Conservation (phyloP, 2,888 invertebrate species). For the Polymixis lichenea region DNA sequence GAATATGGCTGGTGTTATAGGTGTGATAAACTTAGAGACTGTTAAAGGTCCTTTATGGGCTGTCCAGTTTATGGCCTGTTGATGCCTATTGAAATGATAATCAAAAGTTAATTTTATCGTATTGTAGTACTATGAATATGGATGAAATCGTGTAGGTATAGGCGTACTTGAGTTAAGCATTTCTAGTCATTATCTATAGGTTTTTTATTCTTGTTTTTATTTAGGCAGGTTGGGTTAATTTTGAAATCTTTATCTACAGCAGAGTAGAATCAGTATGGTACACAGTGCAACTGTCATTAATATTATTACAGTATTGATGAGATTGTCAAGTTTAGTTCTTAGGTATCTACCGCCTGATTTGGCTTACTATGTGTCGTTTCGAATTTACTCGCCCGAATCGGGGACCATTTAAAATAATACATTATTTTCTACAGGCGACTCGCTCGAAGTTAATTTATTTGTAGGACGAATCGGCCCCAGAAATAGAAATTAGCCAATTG, state of each 20-base stretch:
- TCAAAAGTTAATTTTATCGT: not conserved
- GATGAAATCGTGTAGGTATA: not conserved
- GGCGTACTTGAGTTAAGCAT: not conserved
- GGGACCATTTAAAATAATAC: too few relatives aligned
- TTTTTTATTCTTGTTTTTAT: not conserved
- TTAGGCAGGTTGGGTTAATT: not conserved
- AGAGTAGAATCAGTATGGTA: not conserved
- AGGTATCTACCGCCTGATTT: too few relatives aligned
- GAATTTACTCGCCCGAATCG: too few relatives aligned
- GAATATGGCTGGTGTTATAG: slow-evolving; percentile 22
- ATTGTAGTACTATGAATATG: not conserved
- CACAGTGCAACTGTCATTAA: not conserved
- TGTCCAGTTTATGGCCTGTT: not conserved
- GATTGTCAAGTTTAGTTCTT: too few relatives aligned
- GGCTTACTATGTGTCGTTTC: too few relatives aligned
- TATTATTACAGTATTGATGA: not conserved
- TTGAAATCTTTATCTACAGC: not conserved
- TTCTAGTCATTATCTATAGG: not conserved
- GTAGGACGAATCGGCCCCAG: too few relatives aligned
- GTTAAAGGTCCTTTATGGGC: not conserved
- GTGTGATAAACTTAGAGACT: slow-evolving; percentile 12
- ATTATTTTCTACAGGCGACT: too few relatives aligned
- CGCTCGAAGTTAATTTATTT: too few relatives aligned
- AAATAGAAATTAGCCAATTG: too few relatives aligned
- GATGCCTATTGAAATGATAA: slow-evolving; percentile 4